A percentile compares a stretch with the other conserved stretches of the same genome.
Evolutionary conservation across 2,113 vertebrate genomes (phyloP).

Genomic region (Pygathrix nemaeus): DNA sequence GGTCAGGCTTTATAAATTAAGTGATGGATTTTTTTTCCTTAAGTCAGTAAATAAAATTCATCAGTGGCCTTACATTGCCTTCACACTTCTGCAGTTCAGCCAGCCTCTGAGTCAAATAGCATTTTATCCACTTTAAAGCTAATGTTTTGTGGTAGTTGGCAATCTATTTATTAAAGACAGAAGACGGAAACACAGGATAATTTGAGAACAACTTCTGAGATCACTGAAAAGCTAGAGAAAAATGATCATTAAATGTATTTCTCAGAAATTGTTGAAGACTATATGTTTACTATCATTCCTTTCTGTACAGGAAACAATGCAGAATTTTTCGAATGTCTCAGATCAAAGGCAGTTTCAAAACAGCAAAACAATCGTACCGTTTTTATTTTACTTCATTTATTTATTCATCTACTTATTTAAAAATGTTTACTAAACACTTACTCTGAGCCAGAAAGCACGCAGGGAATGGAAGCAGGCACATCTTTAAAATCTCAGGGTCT

Average conservation of each 20-base stretch:
- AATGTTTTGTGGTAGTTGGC: conserved; percentile 67
- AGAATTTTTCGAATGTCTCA: conserved; percentile 15
- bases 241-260: conserved; percentile 47
- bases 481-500: background rate
- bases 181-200: conserved; percentile 26
- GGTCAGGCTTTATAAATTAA: conserved; percentile 71
- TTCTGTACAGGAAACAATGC: conserved; percentile 8
- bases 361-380: background rate
- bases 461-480: background rate
- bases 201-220: conserved; percentile 67
- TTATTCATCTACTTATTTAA: background rate
- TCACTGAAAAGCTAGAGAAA: conserved; percentile 42
- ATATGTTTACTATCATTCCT: conserved; percentile 43
- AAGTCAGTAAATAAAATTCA: conserved; percentile 74
- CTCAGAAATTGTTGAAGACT: conserved; percentile 46
- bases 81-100: conserved; percentile 55
- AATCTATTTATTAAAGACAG: conserved; percentile 69
- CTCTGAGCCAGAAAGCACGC: background rate
- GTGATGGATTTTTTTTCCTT: conserved; percentile 41
- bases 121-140: conserved; percentile 65
- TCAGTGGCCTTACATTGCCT: conserved; percentile 60
- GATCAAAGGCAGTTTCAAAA: conserved; percentile 41
- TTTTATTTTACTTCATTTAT: background rate
- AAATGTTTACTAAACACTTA: background rate
- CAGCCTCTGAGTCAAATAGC: conserved; percentile 53